These are phyloP conservation scores for Ia io DNA, from an alignment of 2,113 vertebrate species.

Conservation along the genomic window DNA sequence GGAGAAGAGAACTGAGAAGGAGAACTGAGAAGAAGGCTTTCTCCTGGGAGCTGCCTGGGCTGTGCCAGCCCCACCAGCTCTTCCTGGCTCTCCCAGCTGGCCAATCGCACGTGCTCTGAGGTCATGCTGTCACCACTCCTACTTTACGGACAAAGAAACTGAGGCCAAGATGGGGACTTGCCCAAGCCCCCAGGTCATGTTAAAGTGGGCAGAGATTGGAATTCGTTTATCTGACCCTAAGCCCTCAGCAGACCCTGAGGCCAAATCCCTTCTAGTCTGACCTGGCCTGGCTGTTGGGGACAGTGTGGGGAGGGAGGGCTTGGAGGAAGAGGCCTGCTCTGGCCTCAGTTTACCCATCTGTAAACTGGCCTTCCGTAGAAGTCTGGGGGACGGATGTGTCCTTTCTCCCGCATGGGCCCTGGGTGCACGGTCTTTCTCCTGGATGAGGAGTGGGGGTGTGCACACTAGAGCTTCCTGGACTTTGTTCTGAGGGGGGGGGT, in stretches of 20 bases:
- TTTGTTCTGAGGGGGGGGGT: too few species aligned
- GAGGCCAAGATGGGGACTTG: neutral
- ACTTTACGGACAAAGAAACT: neutral
- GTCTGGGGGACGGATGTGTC: neutral
- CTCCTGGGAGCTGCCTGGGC: neutral
- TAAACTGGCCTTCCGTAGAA: neutral
- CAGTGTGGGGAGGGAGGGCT: fast-evolving
- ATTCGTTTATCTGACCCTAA: too few species aligned
- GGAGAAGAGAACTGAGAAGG: neutral
- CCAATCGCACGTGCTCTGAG: neutral
- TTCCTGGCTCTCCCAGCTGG: neutral
- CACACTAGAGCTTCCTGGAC: neutral
- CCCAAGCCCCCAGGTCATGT: neutral
- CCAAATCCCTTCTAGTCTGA: neutral
- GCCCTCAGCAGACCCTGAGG: neutral
- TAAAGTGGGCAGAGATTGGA: neutral
- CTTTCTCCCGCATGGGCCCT: neutral
- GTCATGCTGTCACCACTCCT: too few species aligned
- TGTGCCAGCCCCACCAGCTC: neutral
- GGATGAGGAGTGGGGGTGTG: neutral
- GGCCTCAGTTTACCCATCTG: neutral
- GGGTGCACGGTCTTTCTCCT: neutral
- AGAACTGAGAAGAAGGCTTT: neutral
- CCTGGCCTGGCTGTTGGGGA: neutral
- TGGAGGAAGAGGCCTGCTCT: neutral